A percentile compares a stretch with the other conserved stretches of the same genome.
These are phyloP conservation scores for Schizopygopsis malacanthus DNA, from an alignment of 2,797 vertebrate genomes.

Conservation along the genomic window DNA sequence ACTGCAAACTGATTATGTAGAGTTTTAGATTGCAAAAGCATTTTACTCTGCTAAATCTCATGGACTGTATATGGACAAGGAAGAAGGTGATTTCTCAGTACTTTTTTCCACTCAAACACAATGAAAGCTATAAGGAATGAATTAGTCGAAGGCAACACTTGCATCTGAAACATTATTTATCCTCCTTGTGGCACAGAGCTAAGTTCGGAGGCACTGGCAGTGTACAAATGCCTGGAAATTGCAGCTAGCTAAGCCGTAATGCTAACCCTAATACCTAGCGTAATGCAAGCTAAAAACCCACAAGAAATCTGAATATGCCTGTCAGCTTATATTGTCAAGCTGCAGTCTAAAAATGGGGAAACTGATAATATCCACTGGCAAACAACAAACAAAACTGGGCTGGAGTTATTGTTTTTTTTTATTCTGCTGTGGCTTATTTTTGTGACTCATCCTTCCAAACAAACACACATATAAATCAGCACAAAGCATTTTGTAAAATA, in stretches of 20 bases:
- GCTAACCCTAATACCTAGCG: background rate
- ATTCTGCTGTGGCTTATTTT: conserved; percentile 17
- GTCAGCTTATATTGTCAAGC: conserved; percentile 20
- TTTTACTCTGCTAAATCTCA: background rate
- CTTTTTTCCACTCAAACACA: conserved; percentile 8
- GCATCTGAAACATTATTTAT: conserved; percentile 18
- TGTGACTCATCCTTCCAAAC: background rate
- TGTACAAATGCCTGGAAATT: conserved; percentile 32
- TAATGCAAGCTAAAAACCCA: conserved; percentile 33
- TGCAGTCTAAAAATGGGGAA: background rate
- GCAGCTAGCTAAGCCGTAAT: conserved; percentile 21
- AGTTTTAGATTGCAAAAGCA: background rate
- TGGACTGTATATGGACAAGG: background rate
- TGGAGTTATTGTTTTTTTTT: background rate
- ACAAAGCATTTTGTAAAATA: background rate
- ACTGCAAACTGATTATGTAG: conserved; percentile 1
- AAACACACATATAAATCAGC: background rate
- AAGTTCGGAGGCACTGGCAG: background rate
- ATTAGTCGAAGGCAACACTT: background rate
- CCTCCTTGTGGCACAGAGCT: conserved; percentile 14
- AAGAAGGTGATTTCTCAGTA: background rate
- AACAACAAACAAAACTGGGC: conserved; percentile 22
- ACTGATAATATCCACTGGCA: conserved; percentile 9
- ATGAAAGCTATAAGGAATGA: conserved; percentile 13
- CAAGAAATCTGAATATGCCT: conserved; percentile 29